These are phyloP conservation scores for Strix occidentalis DNA, from an alignment of 2,797 vertebrate genomes.

Conservation along the genomic window DNA sequence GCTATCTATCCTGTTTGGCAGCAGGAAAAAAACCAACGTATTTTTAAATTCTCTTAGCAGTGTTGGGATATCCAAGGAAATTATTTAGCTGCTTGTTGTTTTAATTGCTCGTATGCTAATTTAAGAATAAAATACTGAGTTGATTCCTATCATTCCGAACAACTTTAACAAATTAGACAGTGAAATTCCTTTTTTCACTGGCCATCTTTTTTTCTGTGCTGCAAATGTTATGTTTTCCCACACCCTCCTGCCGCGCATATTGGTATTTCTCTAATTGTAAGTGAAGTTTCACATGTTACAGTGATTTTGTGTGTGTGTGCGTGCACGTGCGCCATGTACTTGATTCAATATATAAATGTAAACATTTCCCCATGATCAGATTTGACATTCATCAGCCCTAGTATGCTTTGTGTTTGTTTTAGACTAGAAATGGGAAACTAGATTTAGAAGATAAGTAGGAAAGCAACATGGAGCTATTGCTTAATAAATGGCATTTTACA, in stretches of 20 bases:
- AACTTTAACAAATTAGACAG: background rate
- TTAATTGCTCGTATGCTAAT: background rate
- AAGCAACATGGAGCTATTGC: background rate
- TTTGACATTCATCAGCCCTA: background rate
- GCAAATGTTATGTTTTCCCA: constrained; percentile 21
- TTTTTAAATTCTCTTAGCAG: background rate
- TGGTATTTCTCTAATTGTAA: constrained; percentile 30
- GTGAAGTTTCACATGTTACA: constrained; percentile 36
- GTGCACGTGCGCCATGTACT: background rate
- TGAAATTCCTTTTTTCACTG: background rate
- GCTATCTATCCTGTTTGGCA: background rate
- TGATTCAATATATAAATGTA: background rate
- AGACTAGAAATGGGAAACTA: background rate
- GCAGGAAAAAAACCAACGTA: background rate
- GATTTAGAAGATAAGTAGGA: background rate
- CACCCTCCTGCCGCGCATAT: background rate
- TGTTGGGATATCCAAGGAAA: background rate
- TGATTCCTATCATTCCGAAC: background rate
- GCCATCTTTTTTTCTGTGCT: background rate
- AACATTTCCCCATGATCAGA: background rate
- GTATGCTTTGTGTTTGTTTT: background rate
- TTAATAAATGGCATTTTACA: background rate
- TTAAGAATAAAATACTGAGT: background rate
- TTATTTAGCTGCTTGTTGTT: background rate
- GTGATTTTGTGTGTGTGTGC: background rate